Evolutionary conservation across 2,797 vertebrate species (phyloP).

Genomic region (Cyprinodon diabolis): DNA sequence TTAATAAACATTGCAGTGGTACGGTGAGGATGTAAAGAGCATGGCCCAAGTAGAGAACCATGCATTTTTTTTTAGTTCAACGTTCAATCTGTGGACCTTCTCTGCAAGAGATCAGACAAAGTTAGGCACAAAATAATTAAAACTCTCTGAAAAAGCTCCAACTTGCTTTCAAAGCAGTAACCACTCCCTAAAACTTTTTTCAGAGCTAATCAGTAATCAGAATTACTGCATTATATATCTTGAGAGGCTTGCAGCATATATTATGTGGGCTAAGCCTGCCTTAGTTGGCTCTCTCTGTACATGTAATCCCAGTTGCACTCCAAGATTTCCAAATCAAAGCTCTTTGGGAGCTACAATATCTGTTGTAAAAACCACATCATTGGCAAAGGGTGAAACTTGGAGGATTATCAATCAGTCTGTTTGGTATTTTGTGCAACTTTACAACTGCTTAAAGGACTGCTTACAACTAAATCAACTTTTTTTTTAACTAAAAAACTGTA

Average conservation of each 20-base stretch:
- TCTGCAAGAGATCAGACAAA: neutral
- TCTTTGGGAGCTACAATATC: conserved; percentile 7
- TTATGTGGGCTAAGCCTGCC: conserved; percentile 10
- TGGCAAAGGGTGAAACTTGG: conserved; percentile 3
- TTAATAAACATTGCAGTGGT: neutral
- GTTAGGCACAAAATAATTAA: neutral
- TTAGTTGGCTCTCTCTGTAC: conserved; percentile 11
- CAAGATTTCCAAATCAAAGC: conserved; percentile 14
- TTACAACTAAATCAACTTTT: too few relatives aligned
- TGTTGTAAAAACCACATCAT: conserved; percentile 7
- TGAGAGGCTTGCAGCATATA: neutral
- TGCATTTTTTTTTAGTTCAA: neutral
- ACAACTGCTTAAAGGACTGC: neutral
- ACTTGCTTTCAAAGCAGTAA: neutral
- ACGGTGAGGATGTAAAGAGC: too few relatives aligned
- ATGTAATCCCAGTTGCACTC: conserved; percentile 11
- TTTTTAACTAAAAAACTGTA: too few relatives aligned
- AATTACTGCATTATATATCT: neutral
- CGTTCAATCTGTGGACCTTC: neutral
- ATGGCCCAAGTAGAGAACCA: too few relatives aligned
- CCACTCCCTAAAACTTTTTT: neutral
- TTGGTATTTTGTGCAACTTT: neutral
- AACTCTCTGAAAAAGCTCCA: neutral
- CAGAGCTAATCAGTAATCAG: neutral
- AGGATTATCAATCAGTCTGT: neutral